phyloP scores from a whole-genome alignment of 1,140 invertebrate genomes.

The Metaphire vulgaris region DNA sequence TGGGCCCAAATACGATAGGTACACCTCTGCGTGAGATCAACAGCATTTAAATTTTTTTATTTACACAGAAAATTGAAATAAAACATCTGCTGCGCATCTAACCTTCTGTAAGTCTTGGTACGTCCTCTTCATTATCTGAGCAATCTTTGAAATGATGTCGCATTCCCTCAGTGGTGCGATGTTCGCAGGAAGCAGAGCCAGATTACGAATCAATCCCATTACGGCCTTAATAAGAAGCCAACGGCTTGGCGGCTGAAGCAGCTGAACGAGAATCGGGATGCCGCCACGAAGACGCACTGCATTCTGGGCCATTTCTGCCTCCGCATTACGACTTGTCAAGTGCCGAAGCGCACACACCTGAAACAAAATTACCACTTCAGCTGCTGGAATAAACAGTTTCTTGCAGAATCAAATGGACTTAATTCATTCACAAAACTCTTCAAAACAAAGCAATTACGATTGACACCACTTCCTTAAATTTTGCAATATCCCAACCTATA shows the following conservation, averaged over 20 bases:
- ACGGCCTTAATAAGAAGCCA: constrained; percentile 63
- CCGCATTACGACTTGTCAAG: constrained; percentile 86
- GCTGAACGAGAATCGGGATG: constrained; percentile 83
- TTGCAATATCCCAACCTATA: too few species aligned
- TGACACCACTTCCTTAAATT: too few species aligned
- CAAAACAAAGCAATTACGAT: constrained; percentile 87
- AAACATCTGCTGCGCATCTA: too few species aligned
- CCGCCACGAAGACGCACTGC: constrained; percentile 87
- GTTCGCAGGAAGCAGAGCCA: constrained; percentile 90
- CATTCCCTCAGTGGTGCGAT: constrained; percentile 88
- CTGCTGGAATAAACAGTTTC: background rate
- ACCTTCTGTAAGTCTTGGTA: constrained; percentile 84
- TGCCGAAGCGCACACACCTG: constrained; percentile 86
- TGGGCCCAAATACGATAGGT: too few species aligned
- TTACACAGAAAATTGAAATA: too few species aligned
- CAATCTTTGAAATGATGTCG: constrained; percentile 83
- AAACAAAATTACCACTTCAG: background rate
- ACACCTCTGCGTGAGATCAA: too few species aligned
- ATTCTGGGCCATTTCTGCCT: constrained; percentile 95
- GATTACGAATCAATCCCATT: constrained; percentile 89
- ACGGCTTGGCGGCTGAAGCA: constrained; percentile 61
- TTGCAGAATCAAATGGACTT: too few species aligned
- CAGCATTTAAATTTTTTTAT: too few species aligned
- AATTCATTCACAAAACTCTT: constrained; percentile 76
- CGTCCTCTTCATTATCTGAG: constrained; percentile 82